Percentiles rank a stretch among this genome's conserved stretches.
These are phyloP conservation scores for Chaetorhynchus papuensis DNA, from an alignment of 2,113 vertebrate genomes.

Conservation along the genomic window DNA sequence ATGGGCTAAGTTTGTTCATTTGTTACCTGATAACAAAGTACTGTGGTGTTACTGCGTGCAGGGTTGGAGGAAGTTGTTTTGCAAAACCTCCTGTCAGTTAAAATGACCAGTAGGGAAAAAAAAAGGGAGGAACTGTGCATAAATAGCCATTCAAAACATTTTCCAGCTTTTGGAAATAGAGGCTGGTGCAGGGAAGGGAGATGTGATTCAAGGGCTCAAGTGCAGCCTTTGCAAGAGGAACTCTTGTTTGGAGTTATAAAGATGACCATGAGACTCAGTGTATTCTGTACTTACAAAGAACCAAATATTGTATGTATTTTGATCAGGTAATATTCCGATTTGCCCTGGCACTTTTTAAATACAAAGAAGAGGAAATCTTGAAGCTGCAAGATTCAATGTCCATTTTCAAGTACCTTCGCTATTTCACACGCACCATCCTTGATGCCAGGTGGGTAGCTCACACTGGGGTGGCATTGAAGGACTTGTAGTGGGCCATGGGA, in stretches of 20 bases:
- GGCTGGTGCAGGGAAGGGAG: not conserved
- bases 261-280: not conserved
- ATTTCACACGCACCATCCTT: slow-evolving; percentile 88
- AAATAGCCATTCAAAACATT: not conserved
- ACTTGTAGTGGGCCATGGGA: not conserved
- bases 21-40: not conserved
- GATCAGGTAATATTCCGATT: slow-evolving; percentile 92
- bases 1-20: not conserved
- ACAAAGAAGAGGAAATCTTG: slow-evolving; percentile 94
- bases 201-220: not conserved
- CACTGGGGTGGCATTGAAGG: not conserved
- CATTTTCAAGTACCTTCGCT: slow-evolving; percentile 94
- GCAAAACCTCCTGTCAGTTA: not conserved
- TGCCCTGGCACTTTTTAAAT: slow-evolving; percentile 93
- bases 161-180: not conserved
- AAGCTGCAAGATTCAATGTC: slow-evolving; percentile 88
- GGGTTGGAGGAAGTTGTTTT: not conserved
- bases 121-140: not conserved
- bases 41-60: not conserved
- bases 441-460: slow-evolving; percentile 82
- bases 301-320: not conserved
- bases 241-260: not conserved
- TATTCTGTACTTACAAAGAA: not conserved
- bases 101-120: not conserved
- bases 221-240: not conserved